These are phyloP conservation scores for Gymnoscopelus braueri DNA, from an alignment of 2,797 vertebrate genomes.

Conservation along the genomic window DNA sequence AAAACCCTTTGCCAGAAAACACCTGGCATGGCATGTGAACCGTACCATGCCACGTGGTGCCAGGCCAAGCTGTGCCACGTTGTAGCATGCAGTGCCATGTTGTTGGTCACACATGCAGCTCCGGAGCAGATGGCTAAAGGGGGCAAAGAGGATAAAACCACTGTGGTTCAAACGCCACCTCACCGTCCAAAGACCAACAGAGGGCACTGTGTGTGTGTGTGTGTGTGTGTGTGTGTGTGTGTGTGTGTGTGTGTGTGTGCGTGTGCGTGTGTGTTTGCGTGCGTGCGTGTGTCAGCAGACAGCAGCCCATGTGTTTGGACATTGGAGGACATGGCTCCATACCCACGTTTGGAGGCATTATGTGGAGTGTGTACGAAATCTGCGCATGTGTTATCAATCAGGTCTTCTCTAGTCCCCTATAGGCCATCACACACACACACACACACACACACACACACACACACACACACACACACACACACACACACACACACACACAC, in stretches of 20 bases:
- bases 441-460: conserved; percentile 4
- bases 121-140: conserved; percentile 73
- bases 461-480: too few relatives aligned
- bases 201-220: too few relatives aligned
- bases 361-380: conserved; percentile 25
- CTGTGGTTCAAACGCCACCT: conserved; percentile 33
- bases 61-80: conserved; percentile 31
- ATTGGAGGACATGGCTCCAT: not conserved
- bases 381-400: conserved; percentile 22
- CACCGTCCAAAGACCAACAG: not conserved
- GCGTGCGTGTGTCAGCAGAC: conserved; percentile 1
- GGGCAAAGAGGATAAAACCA: conserved; percentile 53
- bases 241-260: conserved; percentile 20
- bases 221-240: conserved; percentile 8
- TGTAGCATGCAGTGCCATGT: conserved; percentile 62
- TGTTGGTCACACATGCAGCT: conserved; percentile 56
- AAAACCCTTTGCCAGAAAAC: too few relatives aligned
- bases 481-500: too few relatives aligned
- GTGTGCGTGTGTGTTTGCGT: conserved; percentile 11
- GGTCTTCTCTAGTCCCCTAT: conserved; percentile 24
- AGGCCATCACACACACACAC: not conserved
- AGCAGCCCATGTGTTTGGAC: not conserved
- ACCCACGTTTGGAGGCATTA: conserved; percentile 22
- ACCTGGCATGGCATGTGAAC: conserved; percentile 15
- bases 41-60: conserved; percentile 28